Base-by-base conservation (phyloP, 1,140 invertebrate species). In the Drosophila subobscura region DNA sequence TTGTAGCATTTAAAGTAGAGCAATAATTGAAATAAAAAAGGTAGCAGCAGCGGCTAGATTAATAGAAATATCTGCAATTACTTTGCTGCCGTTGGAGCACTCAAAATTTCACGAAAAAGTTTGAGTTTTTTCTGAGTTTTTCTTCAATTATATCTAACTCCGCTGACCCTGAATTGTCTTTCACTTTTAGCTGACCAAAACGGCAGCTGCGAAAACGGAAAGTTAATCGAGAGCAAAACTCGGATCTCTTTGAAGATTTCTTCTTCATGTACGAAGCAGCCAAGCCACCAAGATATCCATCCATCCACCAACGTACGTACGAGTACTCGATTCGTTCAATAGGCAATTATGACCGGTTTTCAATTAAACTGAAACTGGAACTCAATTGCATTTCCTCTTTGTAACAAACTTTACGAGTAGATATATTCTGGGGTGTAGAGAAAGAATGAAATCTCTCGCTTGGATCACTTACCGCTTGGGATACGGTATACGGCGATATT, bases 401-500 rank as follows among this genome's bases (percentile, higher is more conserved):
- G 50, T 12, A 27, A 8, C 14, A 52, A 58, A 65, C 37, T 45
- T 12, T 4, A 12, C 16, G 16, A 20, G 16, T 20, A 20, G 16
- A 20, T 20, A 20, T 12, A 25, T 59, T 68, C 54, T 57, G 52
- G 37, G 37, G 45, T 46, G 44, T 58, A 59, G 56, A 50, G 73
- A 56, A 44, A 59, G 12, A 50, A 45, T 50, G 49, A 25, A 46
- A 50, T 68, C 49, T 54, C 12, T 23, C 20, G 27, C n/a, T 23
- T 41, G 33, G 61, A 50, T 49, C 16, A 90, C 90, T 91, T 79
- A 91, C 90, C 90, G 81, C 71, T 91, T 91, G 23, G 90, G 90
- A 68, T 91, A 91, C 51, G 90, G 90, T 80, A 91, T 91, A 40
- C 90, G 83, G 23, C 90, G 70, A 58, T 91, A 91, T 61, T 89